A percentile compares a stretch with the other conserved stretches of the same genome.
Evolutionary conservation across 2,888 invertebrate genomes (phyloP).

Genomic region (Agrotis segetum): DNA sequence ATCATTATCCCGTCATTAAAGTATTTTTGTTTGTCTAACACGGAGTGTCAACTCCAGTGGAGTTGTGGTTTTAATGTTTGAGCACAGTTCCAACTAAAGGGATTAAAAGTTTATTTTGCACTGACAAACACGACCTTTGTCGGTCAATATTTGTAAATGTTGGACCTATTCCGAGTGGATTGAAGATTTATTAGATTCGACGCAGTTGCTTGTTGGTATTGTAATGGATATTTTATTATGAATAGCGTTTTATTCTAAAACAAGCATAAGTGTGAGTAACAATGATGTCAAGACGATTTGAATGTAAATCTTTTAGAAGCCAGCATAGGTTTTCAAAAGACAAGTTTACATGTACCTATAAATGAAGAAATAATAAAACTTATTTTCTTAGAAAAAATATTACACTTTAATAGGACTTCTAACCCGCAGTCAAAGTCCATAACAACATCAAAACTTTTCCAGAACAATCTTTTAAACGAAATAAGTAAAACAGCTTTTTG

Average conservation of each 20-base stretch:
- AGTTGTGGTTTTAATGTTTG: slow-evolving; percentile 58
- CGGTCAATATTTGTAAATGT: slow-evolving; percentile 56
- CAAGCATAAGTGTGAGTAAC: too few species aligned
- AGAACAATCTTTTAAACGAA: slow-evolving; percentile 6
- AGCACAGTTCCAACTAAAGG: slow-evolving; percentile 55
- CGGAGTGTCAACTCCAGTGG: slow-evolving; percentile 44
- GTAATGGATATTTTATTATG: slow-evolving; percentile 1
- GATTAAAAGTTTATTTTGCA: slow-evolving; percentile 65
- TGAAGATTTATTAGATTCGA: slow-evolving; percentile 42
- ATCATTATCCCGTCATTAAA: slow-evolving; percentile 53
- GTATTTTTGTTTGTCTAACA: slow-evolving; percentile 59
- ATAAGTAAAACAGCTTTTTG: slow-evolving; percentile 3
- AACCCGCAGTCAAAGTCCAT: background rate
- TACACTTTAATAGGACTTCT: background rate
- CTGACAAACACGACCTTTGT: slow-evolving; percentile 59
- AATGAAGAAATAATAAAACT: too few species aligned
- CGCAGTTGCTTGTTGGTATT: slow-evolving; percentile 11
- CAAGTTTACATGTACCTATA: background rate
- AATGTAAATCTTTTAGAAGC: too few species aligned
- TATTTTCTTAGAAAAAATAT: background rate
- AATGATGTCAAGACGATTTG: too few species aligned
- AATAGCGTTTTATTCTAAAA: background rate
- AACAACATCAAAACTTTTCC: slow-evolving; percentile 12
- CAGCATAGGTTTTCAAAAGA: background rate
- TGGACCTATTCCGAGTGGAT: slow-evolving; percentile 34